Base-by-base conservation (phyloP, 2,888 invertebrate species). In the Candidula unifasciata region DNA sequence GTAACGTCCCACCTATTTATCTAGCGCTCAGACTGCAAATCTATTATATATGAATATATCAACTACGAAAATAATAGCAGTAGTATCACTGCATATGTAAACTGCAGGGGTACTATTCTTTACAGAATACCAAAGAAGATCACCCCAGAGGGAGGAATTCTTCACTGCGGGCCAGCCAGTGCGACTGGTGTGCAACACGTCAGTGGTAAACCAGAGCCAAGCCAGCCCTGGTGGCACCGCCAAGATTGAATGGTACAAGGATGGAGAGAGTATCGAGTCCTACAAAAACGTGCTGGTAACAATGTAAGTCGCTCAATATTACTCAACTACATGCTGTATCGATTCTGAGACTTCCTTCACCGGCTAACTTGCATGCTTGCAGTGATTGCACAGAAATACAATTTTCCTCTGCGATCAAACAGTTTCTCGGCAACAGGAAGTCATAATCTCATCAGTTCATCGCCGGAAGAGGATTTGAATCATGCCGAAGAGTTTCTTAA, bases 211-310 rank as follows among this genome's bases (percentile, higher is more conserved):
- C 57, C 37, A 64, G 0, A 66, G 54, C 18, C 18, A 44, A 13
- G 66, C 76, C 2, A 66, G 54, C 18, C 5, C 44, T 21, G 66
- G 52, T n/a, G 21, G 24, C 21, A 76, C 30, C n/a, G 24, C 44
- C 35, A 64, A 13, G 64, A 79, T 84, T 33, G 74, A 76, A 57
- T 86, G 86, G 86, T 82, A 76, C 82, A 86, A 84, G 52, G 82
- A 86, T 80, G 84, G 86, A 8, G 33, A 57, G 37, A 33, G 16
- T 68, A 60, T 86, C 6, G 57, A 79, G 76, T 79, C 80, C 30
- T 66, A 66, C 66, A 10, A 64, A 27, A 74, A 82, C 16, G 18
- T 76, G 16, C n/a, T 76, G 44, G 6, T 82, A n/a, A 76, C 82
- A 30, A 82, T 66, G 81, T 81, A 81, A 44, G 73, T 52, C 37